Conservation (phyloP, 1,140 invertebrate species). For the Cydia strobilella region DNA sequence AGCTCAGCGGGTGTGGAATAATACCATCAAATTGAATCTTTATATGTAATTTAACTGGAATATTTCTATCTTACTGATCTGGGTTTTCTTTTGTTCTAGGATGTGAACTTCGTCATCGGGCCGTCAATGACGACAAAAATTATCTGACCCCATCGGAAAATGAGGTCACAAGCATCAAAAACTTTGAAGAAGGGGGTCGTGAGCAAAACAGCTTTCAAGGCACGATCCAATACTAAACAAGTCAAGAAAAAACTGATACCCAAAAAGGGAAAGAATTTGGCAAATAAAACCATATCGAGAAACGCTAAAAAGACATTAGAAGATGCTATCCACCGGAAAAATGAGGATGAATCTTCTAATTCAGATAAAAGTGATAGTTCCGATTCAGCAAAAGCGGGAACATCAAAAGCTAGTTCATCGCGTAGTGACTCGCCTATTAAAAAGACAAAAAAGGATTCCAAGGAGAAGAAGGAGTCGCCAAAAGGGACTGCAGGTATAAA, state of each 20-base stretch:
- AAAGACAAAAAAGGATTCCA: slow-evolving; percentile 65
- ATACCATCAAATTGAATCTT: slow-evolving; percentile 5
- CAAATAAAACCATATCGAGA: slow-evolving; percentile 55
- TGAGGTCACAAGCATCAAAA: slow-evolving; percentile 76
- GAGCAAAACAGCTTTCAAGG: slow-evolving; percentile 66
- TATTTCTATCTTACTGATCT: background rate
- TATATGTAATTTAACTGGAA: slow-evolving; percentile 1
- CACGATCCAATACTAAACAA: slow-evolving; percentile 55
- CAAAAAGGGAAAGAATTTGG: slow-evolving; percentile 62
- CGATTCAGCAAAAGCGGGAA: slow-evolving; percentile 49
- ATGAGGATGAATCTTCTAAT: slow-evolving; percentile 45
- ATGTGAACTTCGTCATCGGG: slow-evolving; percentile 59
- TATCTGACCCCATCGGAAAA: slow-evolving; percentile 66
- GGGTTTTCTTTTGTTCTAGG: slow-evolving; percentile 65
- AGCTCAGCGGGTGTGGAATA: slow-evolving; percentile 15
- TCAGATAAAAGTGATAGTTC: slow-evolving; percentile 52
- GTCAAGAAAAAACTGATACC: slow-evolving; percentile 56
- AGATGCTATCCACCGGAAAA: slow-evolving; percentile 47
- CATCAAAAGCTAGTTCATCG: slow-evolving; percentile 48
- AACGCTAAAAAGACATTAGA: slow-evolving; percentile 60
- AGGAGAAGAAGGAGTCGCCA: slow-evolving; percentile 66
- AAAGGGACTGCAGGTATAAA: slow-evolving; percentile 55
- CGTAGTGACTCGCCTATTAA: slow-evolving; percentile 60
- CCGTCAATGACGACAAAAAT: slow-evolving; percentile 63
- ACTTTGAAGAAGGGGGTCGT: slow-evolving; percentile 67